Percentiles rank a stretch among this genome's conserved stretches.
phyloP scores from a whole-genome alignment of 2,888 invertebrate species.

The Masnerella sp. region DNA sequence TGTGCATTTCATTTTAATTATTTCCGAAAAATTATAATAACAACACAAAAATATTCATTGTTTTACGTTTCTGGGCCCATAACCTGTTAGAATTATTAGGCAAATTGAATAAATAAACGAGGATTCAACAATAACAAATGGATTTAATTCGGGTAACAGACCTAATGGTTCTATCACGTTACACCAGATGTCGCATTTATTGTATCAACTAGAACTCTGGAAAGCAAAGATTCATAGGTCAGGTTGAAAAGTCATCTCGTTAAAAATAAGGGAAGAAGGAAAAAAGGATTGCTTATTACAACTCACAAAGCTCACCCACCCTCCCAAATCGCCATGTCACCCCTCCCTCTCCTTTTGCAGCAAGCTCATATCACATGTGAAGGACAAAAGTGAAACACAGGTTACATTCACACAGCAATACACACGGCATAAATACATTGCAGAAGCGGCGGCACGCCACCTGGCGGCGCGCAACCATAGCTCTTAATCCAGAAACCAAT shows the following conservation, averaged over 20 bases:
- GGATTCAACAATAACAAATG: too few species aligned
- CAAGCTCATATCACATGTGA: slow-evolving; percentile 55
- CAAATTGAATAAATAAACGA: too few species aligned
- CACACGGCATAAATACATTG: slow-evolving; percentile 49
- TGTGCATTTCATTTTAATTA: too few species aligned
- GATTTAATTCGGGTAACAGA: too few species aligned
- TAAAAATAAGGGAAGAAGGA: slow-evolving; percentile 14
- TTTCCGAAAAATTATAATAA: too few species aligned
- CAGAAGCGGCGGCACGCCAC: slow-evolving; percentile 37
- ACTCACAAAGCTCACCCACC: slow-evolving; percentile 37
- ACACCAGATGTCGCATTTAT: too few species aligned
- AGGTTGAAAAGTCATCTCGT: slow-evolving; percentile 10
- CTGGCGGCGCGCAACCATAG: slow-evolving; percentile 60
- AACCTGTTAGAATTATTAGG: too few species aligned
- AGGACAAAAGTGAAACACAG: slow-evolving; percentile 57
- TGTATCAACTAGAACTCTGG: too few species aligned
- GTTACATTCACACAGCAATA: slow-evolving; percentile 50
- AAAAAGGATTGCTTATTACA: slow-evolving; percentile 34
- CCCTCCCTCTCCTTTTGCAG: slow-evolving; percentile 51
- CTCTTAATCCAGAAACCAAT: slow-evolving; percentile 74
- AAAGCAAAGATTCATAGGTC: neutral
- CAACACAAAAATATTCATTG: too few species aligned
- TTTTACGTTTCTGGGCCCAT: too few species aligned
- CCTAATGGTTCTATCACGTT: too few species aligned
- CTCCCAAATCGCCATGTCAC: slow-evolving; percentile 58